phyloP scores from a whole-genome alignment of 2,888 invertebrate species.

The Artemia sinica region DNA sequence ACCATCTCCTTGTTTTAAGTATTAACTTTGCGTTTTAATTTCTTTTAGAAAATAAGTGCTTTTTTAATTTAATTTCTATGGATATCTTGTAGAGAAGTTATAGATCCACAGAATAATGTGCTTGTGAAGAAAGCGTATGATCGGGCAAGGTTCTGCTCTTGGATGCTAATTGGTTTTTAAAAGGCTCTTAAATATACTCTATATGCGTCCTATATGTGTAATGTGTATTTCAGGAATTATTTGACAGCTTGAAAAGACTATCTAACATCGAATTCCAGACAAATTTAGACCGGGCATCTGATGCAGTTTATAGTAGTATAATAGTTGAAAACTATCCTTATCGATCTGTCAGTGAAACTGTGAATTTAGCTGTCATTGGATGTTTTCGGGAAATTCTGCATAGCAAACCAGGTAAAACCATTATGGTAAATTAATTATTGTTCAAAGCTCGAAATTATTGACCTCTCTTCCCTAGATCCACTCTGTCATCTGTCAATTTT shows the following conservation, averaged over 20 bases:
- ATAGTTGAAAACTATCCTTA: slow-evolving; percentile 63
- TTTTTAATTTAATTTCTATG: too few relatives aligned
- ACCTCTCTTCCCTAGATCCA: not conserved
- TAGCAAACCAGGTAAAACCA: slow-evolving; percentile 48
- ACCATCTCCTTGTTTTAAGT: too few relatives aligned
- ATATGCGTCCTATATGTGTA: slow-evolving; percentile 7
- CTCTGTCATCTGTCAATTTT: too few relatives aligned
- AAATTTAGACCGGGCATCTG: slow-evolving; percentile 64
- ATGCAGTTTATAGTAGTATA: slow-evolving; percentile 51
- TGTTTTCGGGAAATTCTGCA: slow-evolving; percentile 73
- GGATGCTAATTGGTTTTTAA: too few relatives aligned
- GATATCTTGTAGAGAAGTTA: too few relatives aligned
- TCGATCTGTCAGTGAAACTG: slow-evolving; percentile 80
- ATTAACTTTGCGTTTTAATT: too few relatives aligned
- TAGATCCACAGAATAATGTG: too few relatives aligned
- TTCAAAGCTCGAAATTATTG: not conserved
- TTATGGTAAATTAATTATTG: too few relatives aligned
- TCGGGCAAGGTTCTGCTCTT: too few relatives aligned
- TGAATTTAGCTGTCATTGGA: slow-evolving; percentile 82
- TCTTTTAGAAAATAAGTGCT: too few relatives aligned
- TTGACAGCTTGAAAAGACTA: slow-evolving; percentile 62
- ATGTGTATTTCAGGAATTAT: slow-evolving; percentile 43
- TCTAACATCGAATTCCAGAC: slow-evolving; percentile 63
- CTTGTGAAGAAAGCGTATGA: too few relatives aligned
- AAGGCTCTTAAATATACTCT: too few relatives aligned